These are phyloP conservation scores for Onychomys leucogaster DNA, from an alignment of 2,797 vertebrate genomes.

Conservation along the genomic window DNA sequence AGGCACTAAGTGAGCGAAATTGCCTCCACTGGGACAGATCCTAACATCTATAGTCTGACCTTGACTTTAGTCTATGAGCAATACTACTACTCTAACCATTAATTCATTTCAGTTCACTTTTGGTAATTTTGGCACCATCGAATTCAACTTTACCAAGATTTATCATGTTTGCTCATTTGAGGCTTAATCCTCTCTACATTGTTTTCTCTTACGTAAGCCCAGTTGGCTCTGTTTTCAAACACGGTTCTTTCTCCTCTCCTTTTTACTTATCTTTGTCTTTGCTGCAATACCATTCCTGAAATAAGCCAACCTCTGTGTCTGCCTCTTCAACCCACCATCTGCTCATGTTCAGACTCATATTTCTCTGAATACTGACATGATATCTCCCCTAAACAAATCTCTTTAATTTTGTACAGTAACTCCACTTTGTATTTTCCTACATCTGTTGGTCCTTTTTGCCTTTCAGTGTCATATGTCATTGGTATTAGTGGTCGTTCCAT, in stretches of 20 bases:
- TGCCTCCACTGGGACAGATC: not conserved
- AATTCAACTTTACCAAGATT: not conserved
- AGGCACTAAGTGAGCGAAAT: not conserved
- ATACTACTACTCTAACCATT: not conserved
- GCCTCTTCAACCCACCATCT: not conserved
- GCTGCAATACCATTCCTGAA: not conserved
- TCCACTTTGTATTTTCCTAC: not conserved
- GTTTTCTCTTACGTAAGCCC: not conserved
- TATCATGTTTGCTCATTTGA: not conserved
- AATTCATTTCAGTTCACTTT: slow-evolving; percentile 5
- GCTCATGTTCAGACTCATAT: not conserved
- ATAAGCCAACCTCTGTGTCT: not conserved
- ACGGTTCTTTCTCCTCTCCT: not conserved
- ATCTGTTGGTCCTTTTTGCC: not conserved
- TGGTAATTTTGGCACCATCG: not conserved
- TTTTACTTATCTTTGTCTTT: not conserved
- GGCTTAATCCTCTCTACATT: not conserved
- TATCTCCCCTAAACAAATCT: not conserved
- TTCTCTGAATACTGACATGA: not conserved
- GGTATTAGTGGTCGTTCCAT: not conserved
- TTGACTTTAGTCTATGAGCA: not conserved
- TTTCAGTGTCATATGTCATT: not conserved
- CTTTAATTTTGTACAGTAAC: not conserved
- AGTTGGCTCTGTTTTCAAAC: not conserved
- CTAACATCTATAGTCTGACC: not conserved